These are phyloP conservation scores for Byasa hedistus DNA, from an alignment of 2,888 invertebrate species.

Conservation along the genomic window DNA sequence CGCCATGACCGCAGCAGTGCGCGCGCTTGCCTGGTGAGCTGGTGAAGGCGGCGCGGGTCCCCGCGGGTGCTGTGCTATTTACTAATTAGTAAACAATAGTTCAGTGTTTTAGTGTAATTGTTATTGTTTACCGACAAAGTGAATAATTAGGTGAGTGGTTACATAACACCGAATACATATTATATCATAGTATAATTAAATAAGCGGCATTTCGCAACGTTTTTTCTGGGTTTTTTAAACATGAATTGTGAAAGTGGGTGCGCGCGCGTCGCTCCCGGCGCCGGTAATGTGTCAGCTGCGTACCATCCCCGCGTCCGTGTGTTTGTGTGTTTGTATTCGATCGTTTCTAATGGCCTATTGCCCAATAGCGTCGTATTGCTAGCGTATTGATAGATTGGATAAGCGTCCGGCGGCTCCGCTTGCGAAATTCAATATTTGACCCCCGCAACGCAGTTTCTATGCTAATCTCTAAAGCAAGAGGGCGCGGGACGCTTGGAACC, in stretches of 20 bases:
- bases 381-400: conserved; percentile 30
- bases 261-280: conserved; percentile 32
- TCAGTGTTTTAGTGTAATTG: conserved; percentile 7
- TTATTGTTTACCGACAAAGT: conserved; percentile 36
- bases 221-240: conserved; percentile 47
- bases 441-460: conserved; percentile 39
- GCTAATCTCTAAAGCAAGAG: conserved; percentile 20
- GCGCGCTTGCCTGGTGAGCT: conserved; percentile 51
- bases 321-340: conserved; percentile 3
- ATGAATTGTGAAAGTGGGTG: conserved; percentile 45
- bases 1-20: conserved; percentile 43
- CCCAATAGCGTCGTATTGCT: conserved; percentile 35
- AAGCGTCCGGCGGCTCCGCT: conserved; percentile 36
- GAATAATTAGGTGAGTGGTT: conserved; percentile 41
- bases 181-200: conserved; percentile 38
- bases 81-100: conserved; percentile 26
- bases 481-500: conserved; percentile 6
- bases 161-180: conserved; percentile 33
- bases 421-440: conserved; percentile 37
- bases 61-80: conserved; percentile 38
- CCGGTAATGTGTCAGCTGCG: conserved; percentile 33
- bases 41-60: conserved; percentile 29
- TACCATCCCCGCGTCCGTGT: conserved; percentile 7
- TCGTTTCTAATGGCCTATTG: conserved; percentile 33
- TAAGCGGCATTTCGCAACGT: conserved; percentile 43